Evolutionary conservation across 2,888 invertebrate genomes (phyloP), one percentile per base, ranked within the genome.

Genomic region (Torymus tubicola): DNA sequence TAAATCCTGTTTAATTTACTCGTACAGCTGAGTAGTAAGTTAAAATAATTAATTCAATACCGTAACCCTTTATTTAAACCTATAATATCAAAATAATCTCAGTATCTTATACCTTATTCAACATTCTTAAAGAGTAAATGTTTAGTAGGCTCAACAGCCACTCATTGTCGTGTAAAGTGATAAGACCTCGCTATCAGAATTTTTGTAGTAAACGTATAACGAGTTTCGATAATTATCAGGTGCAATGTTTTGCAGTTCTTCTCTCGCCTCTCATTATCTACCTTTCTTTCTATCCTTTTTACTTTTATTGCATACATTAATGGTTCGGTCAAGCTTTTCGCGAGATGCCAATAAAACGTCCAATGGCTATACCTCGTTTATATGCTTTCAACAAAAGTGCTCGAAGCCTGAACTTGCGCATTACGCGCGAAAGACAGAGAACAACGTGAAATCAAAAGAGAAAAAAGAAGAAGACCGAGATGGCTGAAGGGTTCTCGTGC

Each of bases 131-230:
- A 84, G 81, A 79, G 83, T 84, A 80, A 82, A 83, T 81, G 81
- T 80, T 78, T 16, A 82, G 78, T 77, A 84, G 78, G 81, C 81
- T 84, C 83, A 83, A 85, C 78, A 83, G 81, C 81, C 78, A 82
- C 61, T 78, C 80, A 67, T 77, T 69, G 67, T 65, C 60, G 52
- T 14, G 72, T 78, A 70, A 78, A 61, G n/a, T 69, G 72, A 80
- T 80, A 80, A 82, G 58, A 12, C 55, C 31, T 5, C 55, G 42
- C 63, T 18, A 71, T 71, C 58, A 61, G 60, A 31, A 72, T 16
- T 81, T 81, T 67, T 65, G 68, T 71, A 55, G 57, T 60, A 82
- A 80, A 82, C 63, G 78, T 60, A 82, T 14, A 52, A 31, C 21
- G 61, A 42, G 18, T 61, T 8, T 50, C 24, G 63, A 72, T 72